A percentile compares a stretch with the other conserved stretches of the same genome.
Conservation (phyloP, 2,888 invertebrate genomes). For the Pandemis corylana region DNA sequence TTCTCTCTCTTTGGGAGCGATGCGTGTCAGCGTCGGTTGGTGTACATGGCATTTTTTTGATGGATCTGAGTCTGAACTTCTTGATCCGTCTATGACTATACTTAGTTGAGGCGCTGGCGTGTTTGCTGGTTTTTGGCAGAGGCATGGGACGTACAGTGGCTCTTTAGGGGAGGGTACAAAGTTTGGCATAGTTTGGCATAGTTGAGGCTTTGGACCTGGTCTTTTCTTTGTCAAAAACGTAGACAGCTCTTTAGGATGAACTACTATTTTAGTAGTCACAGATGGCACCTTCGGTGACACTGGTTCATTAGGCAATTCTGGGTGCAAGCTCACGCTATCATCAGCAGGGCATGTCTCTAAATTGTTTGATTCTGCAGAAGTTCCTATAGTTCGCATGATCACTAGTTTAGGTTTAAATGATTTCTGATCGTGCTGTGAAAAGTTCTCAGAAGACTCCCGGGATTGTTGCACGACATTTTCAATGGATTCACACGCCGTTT, state of each 20-base stretch:
- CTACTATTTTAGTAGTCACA: constrained; percentile 6
- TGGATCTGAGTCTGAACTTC: constrained; percentile 48
- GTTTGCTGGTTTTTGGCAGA: constrained; percentile 16
- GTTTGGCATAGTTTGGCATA: background rate
- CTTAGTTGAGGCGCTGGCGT: constrained; percentile 7
- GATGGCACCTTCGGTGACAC: background rate
- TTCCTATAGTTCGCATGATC: background rate
- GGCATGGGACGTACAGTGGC: background rate
- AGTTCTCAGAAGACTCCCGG: background rate
- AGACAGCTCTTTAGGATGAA: background rate
- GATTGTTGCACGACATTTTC: constrained; percentile 46
- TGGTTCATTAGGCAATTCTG: background rate
- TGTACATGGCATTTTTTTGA: constrained; percentile 42
- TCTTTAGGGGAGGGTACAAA: background rate
- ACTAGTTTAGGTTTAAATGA: constrained; percentile 5
- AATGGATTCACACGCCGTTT: constrained; percentile 45
- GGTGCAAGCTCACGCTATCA: background rate
- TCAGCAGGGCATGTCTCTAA: background rate
- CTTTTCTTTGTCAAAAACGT: background rate
- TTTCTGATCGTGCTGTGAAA: background rate
- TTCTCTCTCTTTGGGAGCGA: constrained; percentile 45
- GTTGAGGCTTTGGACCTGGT: background rate
- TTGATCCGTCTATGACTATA: constrained; percentile 50
- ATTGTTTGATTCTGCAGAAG: background rate
- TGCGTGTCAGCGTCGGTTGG: constrained; percentile 26